Conservation (phyloP, 2,888 invertebrate species). For the Mimumesa dahlbomi region DNA sequence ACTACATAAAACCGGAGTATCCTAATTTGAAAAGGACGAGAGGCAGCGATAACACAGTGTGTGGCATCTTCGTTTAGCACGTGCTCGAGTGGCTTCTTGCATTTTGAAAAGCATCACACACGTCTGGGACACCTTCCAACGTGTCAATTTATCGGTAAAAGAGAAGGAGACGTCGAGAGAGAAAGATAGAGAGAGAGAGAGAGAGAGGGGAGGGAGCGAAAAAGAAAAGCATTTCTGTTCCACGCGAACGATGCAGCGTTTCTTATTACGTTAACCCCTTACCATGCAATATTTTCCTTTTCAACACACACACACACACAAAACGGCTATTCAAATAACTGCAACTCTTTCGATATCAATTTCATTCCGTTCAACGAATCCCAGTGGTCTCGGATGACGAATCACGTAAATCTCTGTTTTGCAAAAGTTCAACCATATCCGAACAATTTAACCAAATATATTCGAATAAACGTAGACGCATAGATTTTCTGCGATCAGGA, state of each 20-base stretch:
- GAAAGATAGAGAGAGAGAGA: too few species aligned
- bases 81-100: conserved; percentile 39
- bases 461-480: too few species aligned
- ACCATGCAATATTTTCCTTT: neutral
- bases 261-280: neutral
- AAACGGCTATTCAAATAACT: too few species aligned
- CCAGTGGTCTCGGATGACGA: too few species aligned
- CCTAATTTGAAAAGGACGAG: conserved; percentile 37
- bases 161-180: too few species aligned
- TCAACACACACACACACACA: neutral
- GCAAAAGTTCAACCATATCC: too few species aligned
- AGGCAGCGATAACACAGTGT: conserved; percentile 34
- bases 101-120: conserved; percentile 29
- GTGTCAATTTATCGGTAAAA: conserved; percentile 4
- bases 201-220: too few species aligned
- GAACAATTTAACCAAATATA: too few species aligned
- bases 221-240: neutral
- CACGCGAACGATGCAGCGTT: neutral
- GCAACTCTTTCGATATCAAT: neutral
- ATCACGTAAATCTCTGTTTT: too few species aligned
- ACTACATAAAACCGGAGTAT: conserved; percentile 10
- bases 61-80: conserved; percentile 30
- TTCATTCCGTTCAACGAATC: neutral
- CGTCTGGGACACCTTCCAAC: conserved; percentile 4
- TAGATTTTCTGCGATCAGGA: too few species aligned